These are phyloP conservation scores for Parapristionchus giblindavisi DNA, from an alignment of 2,888 invertebrate genomes.

Conservation along the genomic window DNA sequence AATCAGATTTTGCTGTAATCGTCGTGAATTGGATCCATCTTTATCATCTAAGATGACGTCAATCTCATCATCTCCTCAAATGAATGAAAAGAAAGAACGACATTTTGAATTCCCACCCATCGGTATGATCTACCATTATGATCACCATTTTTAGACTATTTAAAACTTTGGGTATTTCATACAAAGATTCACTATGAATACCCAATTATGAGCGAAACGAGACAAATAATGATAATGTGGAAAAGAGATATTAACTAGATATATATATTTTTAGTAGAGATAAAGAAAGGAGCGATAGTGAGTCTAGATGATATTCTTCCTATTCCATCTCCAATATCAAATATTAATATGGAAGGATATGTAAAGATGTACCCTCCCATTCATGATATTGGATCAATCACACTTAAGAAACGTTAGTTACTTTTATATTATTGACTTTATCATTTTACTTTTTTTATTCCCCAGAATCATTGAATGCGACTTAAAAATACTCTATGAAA, in stretches of 20 bases:
- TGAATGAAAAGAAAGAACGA: slow-evolving; percentile 12
- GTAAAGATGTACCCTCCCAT: slow-evolving; percentile 38
- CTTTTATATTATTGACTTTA: too few species aligned
- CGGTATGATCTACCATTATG: background rate
- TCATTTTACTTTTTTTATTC: too few species aligned
- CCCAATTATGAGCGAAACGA: background rate
- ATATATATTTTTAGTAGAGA: background rate
- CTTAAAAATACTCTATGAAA: too few species aligned
- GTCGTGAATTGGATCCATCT: background rate
- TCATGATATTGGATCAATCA: background rate
- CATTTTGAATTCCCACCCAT: slow-evolving; percentile 28
- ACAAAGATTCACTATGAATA: background rate
- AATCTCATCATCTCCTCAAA: background rate
- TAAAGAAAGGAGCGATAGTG: background rate
- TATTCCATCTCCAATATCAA: background rate
- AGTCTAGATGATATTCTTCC: slow-evolving; percentile 19
- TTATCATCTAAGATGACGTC: slow-evolving; percentile 14
- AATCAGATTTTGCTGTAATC: slow-evolving; percentile 7
- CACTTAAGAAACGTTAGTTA: background rate
- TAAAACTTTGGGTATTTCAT: background rate
- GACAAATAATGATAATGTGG: background rate
- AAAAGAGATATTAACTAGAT: background rate
- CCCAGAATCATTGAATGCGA: too few species aligned
- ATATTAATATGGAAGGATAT: background rate
- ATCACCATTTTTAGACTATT: background rate